These are phyloP conservation scores for Acipenser oxyrinchus DNA, from an alignment of 2,797 vertebrate genomes.

Conservation along the genomic window DNA sequence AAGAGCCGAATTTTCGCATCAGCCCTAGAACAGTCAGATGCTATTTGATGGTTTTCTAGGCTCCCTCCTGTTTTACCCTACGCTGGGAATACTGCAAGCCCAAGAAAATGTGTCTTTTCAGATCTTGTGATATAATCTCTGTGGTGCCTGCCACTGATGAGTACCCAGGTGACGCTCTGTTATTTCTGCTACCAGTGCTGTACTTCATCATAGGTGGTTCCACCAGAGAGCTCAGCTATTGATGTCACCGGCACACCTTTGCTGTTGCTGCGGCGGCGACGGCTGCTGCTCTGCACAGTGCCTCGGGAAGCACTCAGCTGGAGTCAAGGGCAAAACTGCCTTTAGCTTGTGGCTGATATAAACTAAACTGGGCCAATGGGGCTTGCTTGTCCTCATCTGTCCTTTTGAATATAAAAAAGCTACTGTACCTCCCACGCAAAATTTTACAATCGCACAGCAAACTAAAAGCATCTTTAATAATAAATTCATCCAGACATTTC, in stretches of 20 bases:
- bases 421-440: slow-evolving; percentile 7
- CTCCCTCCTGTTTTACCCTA: slow-evolving; percentile 40
- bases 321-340: slow-evolving; percentile 22
- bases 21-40: slow-evolving; percentile 18
- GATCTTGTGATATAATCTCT: slow-evolving; percentile 53
- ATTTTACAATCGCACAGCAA: slow-evolving; percentile 1
- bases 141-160: slow-evolving; percentile 51
- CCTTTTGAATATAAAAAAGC: neutral
- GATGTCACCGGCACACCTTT: slow-evolving; percentile 10
- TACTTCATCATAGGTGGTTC: slow-evolving; percentile 19
- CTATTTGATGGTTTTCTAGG: neutral
- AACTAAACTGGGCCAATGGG: slow-evolving; percentile 19
- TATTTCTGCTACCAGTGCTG: slow-evolving; percentile 56
- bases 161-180: slow-evolving; percentile 60
- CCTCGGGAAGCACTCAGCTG: slow-evolving; percentile 2
- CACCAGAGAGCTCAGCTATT: slow-evolving; percentile 7
- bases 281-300: no score
- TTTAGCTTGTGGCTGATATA: slow-evolving; percentile 10
- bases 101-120: slow-evolving; percentile 34
- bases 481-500: no score
- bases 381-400: neutral
- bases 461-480: no score
- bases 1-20: slow-evolving; percentile 25
- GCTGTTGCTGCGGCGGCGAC: neutral
- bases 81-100: slow-evolving; percentile 33